These are phyloP conservation scores for Hyphantria cunea DNA, from an alignment of 1,140 invertebrate genomes.

Conservation along the genomic window DNA sequence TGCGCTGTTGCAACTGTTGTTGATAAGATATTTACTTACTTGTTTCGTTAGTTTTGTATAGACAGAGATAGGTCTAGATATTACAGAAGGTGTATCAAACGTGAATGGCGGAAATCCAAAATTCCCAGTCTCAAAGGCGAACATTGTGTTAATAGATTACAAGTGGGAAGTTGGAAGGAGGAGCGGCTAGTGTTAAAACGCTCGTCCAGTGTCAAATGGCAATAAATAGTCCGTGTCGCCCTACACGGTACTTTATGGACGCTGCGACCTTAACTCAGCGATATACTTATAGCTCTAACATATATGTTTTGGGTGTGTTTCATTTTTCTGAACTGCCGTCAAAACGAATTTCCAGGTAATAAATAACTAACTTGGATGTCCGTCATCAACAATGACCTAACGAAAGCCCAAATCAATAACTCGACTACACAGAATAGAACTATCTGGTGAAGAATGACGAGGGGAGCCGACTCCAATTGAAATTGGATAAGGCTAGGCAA, in stretches of 20 bases:
- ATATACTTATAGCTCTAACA: slow-evolving; percentile 13
- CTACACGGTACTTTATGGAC: slow-evolving; percentile 23
- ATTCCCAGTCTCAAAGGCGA: neutral
- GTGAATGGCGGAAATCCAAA: neutral
- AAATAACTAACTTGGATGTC: no score
- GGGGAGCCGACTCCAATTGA: no score
- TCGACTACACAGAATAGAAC: no score
- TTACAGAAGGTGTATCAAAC: neutral
- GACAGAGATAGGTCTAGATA: no score
- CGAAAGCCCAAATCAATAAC: no score
- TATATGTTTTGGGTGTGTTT: slow-evolving; percentile 39
- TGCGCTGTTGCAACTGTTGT: no score
- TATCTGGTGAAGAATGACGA: no score
- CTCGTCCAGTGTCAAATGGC: slow-evolving; percentile 40
- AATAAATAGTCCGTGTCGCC: slow-evolving; percentile 34
- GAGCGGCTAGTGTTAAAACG: neutral
- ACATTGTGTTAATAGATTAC: slow-evolving; percentile 22
- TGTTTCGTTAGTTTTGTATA: no score
- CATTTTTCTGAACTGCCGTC: slow-evolving; percentile 35
- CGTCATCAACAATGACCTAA: no score
- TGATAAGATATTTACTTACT: no score
- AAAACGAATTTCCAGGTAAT: slow-evolving; percentile 6
- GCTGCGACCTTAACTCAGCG: neutral
- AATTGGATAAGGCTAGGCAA: no score
- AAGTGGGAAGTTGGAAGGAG: slow-evolving; percentile 10